These are phyloP conservation scores for Eleutherodactylus coqui DNA, from an alignment of 2,797 vertebrate species.

Conservation along the genomic window DNA sequence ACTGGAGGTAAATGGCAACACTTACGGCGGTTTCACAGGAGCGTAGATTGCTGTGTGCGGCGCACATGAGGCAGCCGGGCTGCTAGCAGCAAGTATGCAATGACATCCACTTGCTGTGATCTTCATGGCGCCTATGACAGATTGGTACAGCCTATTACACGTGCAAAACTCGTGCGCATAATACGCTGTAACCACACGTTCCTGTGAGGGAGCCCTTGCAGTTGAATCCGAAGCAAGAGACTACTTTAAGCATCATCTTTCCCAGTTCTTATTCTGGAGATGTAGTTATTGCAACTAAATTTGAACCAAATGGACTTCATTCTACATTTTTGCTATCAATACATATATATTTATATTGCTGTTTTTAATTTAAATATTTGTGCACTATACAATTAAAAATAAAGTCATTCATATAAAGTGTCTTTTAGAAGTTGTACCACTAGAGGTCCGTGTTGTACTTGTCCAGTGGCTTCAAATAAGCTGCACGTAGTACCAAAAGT, in stretches of 20 bases:
- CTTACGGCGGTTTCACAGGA: too few species aligned
- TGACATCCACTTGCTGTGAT: too few species aligned
- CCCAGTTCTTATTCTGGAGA: neutral
- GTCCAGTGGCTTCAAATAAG: neutral
- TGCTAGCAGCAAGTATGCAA: too few species aligned
- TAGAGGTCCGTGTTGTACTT: conserved; percentile 35
- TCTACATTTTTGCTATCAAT: conserved; percentile 7
- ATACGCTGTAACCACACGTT: too few species aligned
- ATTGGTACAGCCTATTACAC: too few species aligned
- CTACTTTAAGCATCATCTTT: neutral
- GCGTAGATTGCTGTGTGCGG: too few species aligned
- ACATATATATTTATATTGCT: conserved; percentile 31
- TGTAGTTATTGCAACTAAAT: neutral
- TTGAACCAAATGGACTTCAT: neutral
- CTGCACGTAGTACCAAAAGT: neutral
- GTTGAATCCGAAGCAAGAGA: neutral
- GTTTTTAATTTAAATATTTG: conserved; percentile 15
- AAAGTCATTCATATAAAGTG: neutral
- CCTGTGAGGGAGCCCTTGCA: too few species aligned
- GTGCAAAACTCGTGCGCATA: too few species aligned
- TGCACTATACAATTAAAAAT: conserved; percentile 22
- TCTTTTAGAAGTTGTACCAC: conserved; percentile 16
- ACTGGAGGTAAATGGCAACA: neutral
- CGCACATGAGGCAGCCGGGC: too few species aligned
- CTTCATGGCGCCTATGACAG: too few species aligned